Conservation (phyloP, 2,888 invertebrate species). For the Hydraecia micacea region DNA sequence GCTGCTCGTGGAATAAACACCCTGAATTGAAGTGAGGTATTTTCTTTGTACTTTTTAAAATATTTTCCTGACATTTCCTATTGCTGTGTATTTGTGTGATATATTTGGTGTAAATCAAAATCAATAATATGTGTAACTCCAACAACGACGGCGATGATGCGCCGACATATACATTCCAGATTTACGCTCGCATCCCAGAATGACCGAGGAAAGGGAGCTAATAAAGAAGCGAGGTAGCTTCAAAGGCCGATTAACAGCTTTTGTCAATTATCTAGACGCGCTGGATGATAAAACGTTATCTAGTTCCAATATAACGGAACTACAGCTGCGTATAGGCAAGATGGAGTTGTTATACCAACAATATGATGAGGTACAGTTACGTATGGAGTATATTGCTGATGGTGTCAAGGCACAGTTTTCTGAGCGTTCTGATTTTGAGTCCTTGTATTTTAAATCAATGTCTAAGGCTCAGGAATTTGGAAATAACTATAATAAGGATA, state of each 20-base stretch:
- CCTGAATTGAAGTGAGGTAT: no score
- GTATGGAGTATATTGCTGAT: constrained; percentile 1
- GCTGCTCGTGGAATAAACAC: no score
- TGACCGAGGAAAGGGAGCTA: constrained; percentile 7
- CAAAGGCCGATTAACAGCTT: constrained; percentile 7
- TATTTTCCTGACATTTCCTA: no score
- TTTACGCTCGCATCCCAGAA: background rate
- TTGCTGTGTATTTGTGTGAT: no score
- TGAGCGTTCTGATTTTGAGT: background rate
- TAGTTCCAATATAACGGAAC: background rate
- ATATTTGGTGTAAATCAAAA: no score
- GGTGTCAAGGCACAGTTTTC: constrained; percentile 5
- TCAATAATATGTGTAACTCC: no score
- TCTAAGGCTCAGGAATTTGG: background rate
- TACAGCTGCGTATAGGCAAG: constrained; percentile 9
- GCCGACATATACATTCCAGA: background rate
- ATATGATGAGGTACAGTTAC: background rate
- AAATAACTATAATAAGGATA: background rate
- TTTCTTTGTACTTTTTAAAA: no score
- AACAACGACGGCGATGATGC: no score
- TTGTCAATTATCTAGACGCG: constrained; percentile 1
- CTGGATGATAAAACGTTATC: constrained; percentile 4
- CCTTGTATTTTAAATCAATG: background rate
- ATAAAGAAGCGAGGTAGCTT: constrained; percentile 12
- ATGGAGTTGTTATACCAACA: constrained; percentile 11